These are phyloP conservation scores for Psittacus erithacus DNA, from an alignment of 2,113 vertebrate species.

Conservation along the genomic window DNA sequence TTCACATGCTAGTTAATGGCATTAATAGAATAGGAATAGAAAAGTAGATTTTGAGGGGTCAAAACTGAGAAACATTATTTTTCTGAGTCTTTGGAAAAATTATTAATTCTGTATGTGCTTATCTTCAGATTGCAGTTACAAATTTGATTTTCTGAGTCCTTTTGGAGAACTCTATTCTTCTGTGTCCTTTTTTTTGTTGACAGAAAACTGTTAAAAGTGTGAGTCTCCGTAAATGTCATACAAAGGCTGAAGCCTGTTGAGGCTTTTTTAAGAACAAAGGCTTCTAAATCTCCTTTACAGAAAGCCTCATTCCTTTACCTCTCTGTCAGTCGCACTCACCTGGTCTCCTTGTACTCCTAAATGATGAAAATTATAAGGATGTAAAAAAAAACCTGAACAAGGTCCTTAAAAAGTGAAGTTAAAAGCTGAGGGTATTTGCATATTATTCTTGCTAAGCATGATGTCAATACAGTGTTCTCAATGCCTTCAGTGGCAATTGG, in stretches of 20 bases:
- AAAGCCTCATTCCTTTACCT: neutral
- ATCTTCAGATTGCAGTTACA: constrained; percentile 41
- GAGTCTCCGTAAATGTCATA: constrained; percentile 5
- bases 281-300: neutral
- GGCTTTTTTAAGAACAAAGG: neutral
- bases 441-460: neutral
- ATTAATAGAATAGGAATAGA: neutral
- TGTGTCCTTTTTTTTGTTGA: constrained; percentile 10
- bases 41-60: neutral
- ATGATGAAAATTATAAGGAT: neutral
- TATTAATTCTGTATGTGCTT: neutral
- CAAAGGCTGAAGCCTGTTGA: neutral
- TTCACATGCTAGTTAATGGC: neutral
- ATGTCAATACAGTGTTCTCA: neutral
- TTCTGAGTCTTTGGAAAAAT: neutral
- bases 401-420: neutral
- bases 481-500: neutral
- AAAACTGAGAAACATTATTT: neutral
- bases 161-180: neutral
- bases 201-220: constrained; percentile 29
- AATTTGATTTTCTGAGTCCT: neutral
- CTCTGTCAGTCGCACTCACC: neutral
- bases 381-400: neutral
- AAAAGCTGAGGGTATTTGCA: neutral
- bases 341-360: neutral